Conservation (phyloP, 2,113 vertebrate genomes). For the Archilochus colubris region DNA sequence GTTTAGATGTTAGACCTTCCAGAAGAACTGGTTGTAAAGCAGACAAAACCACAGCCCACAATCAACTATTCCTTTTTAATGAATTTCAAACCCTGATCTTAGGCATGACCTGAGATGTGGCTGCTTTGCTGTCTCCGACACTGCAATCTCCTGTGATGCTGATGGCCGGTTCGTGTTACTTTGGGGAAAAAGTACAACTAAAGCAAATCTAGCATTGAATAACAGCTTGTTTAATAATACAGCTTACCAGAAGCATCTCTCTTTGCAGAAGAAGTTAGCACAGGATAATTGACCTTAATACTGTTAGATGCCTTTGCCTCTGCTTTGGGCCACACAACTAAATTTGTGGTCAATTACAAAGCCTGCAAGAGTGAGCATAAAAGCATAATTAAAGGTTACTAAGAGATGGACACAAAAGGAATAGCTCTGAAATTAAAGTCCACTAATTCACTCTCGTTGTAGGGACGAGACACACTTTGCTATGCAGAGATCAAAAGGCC, state of each 20-base stretch:
- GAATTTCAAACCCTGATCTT: background rate
- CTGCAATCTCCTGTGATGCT: background rate
- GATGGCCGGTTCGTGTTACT: background rate
- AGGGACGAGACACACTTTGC: background rate
- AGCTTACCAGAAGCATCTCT: constrained; percentile 11
- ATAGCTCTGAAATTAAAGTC: constrained; percentile 11
- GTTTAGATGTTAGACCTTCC: background rate
- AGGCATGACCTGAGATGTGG: background rate
- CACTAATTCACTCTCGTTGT: background rate
- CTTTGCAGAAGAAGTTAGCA: constrained; percentile 29
- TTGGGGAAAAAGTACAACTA: background rate
- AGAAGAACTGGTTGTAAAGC: background rate
- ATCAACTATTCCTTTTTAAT: background rate
- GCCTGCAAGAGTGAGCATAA: constrained; percentile 1
- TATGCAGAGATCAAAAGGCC: background rate
- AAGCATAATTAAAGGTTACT: constrained; percentile 52
- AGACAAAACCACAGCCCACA: background rate
- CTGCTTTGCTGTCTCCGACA: background rate
- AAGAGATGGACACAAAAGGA: constrained; percentile 21
- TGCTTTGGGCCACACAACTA: constrained; percentile 17
- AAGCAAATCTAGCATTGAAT: background rate
- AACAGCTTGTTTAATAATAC: background rate
- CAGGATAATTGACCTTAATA: constrained; percentile 28
- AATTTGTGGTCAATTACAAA: constrained; percentile 58
- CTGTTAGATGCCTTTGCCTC: constrained; percentile 9